Conservation (phyloP, 2,113 vertebrate genomes). For the Plestiodon gilberti region DNA sequence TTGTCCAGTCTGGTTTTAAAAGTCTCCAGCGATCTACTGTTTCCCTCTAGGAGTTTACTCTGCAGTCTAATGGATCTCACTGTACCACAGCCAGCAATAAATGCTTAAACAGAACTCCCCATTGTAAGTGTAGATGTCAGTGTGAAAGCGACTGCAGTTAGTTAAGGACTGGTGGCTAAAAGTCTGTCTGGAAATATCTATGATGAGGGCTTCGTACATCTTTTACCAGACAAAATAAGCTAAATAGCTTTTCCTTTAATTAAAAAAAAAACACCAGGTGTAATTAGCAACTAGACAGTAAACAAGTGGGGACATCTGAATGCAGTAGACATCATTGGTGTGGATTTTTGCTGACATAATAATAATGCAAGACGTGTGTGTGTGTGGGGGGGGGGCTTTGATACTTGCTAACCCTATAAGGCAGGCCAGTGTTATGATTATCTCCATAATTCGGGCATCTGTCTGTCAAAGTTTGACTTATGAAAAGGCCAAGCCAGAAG, state of each 20-base stretch:
- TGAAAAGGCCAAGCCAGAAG: not conserved
- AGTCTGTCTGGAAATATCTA: not conserved
- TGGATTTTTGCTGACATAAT: not conserved
- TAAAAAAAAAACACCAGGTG: not conserved
- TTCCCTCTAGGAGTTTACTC: not conserved
- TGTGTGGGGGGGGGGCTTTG: too few species aligned
- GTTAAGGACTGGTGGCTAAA: not conserved
- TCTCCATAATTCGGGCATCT: not conserved
- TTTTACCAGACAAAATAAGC: slow-evolving; percentile 5
- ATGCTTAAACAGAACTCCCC: slow-evolving; percentile 24
- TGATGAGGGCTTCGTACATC: not conserved
- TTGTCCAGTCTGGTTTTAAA: slow-evolving; percentile 28
- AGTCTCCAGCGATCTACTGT: slow-evolving; percentile 3
- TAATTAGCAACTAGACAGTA: not conserved
- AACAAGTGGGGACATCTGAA: rapidly evolving
- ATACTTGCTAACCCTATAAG: not conserved
- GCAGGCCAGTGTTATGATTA: not conserved
- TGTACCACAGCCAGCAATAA: not conserved
- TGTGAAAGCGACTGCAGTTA: not conserved
- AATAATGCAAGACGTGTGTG: not conserved
- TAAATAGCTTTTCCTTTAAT: not conserved
- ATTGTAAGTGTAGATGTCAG: not conserved
- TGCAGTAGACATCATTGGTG: slow-evolving; percentile 3
- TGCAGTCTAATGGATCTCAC: slow-evolving; percentile 11
- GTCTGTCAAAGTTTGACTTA: too few species aligned